Percentiles rank a stretch among this genome's conserved stretches.
phyloP scores from a whole-genome alignment of 2,113 vertebrate genomes.

The Dendropsophus ebraccatus region DNA sequence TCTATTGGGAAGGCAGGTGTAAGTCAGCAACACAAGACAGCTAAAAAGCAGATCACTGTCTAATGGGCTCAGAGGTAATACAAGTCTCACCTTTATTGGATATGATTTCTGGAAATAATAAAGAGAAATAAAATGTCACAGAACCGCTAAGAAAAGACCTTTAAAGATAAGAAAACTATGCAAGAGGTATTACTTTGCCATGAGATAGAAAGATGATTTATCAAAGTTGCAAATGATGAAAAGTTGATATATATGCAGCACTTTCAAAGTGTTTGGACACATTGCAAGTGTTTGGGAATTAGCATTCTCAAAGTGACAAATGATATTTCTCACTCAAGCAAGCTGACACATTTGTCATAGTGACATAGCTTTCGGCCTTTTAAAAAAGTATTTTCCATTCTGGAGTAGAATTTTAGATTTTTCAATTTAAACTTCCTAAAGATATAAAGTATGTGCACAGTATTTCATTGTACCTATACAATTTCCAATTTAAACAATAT shows the following conservation, averaged over 20 bases:
- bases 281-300: conserved; percentile 46
- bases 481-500: background rate
- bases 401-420: background rate
- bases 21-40: conserved; percentile 30
- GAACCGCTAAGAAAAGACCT: conserved; percentile 27
- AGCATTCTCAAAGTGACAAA: conserved; percentile 48
- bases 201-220: conserved; percentile 44
- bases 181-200: conserved; percentile 6
- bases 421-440: background rate
- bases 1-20: conserved; percentile 39
- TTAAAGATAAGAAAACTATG: conserved; percentile 37
- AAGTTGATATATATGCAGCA: conserved; percentile 30
- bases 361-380: conserved; percentile 43
- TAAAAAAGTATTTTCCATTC: conserved; percentile 1
- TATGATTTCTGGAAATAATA: conserved; percentile 49
- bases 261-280: conserved; percentile 44
- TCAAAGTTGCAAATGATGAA: conserved; percentile 33
- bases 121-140: conserved; percentile 50
- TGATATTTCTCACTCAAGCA: conserved; percentile 45
- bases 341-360: conserved; percentile 43
- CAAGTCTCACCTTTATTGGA: conserved; percentile 48
- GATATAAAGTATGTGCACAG: too few relatives aligned
- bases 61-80: conserved; percentile 38
- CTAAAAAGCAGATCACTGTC: conserved; percentile 47
- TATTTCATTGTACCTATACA: background rate